phyloP scores from a whole-genome alignment of 2,797 vertebrate species.

The Micrastur ruficollis region DNA sequence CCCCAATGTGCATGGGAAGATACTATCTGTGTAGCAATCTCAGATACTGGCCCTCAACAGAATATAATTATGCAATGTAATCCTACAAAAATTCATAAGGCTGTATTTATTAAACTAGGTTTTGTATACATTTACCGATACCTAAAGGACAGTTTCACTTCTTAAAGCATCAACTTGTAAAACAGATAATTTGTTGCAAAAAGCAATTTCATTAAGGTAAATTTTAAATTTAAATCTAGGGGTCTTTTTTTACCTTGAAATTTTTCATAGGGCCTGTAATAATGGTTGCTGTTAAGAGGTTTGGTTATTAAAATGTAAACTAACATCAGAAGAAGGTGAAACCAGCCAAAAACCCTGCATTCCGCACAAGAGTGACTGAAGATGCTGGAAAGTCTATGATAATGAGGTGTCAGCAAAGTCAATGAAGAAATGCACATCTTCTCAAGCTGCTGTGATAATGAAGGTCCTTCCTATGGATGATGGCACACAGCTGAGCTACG shows the following conservation, averaged over 20 bases:
- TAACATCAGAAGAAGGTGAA: neutral
- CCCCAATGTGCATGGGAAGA: neutral
- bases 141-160: neutral
- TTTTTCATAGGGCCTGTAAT: neutral
- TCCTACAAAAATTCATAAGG: neutral
- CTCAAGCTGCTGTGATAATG: neutral
- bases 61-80: neutral
- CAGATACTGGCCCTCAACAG: neutral
- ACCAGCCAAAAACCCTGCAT: neutral
- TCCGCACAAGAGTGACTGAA: neutral
- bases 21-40: neutral
- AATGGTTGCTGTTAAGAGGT: neutral
- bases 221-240: neutral
- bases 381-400: neutral
- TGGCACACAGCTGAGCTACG: neutral
- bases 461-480: neutral
- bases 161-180: neutral
- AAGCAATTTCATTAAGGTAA: neutral
- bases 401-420: neutral
- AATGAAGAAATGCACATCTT: neutral
- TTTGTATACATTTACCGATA: neutral
- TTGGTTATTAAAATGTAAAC: neutral
- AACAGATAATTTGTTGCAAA: neutral
- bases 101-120: neutral
- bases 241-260: neutral